A percentile compares a stretch with the other conserved stretches of the same genome.
Evolutionary conservation across 2,113 vertebrate genomes (phyloP).

Genomic region (Pollimyrus isidori): DNA sequence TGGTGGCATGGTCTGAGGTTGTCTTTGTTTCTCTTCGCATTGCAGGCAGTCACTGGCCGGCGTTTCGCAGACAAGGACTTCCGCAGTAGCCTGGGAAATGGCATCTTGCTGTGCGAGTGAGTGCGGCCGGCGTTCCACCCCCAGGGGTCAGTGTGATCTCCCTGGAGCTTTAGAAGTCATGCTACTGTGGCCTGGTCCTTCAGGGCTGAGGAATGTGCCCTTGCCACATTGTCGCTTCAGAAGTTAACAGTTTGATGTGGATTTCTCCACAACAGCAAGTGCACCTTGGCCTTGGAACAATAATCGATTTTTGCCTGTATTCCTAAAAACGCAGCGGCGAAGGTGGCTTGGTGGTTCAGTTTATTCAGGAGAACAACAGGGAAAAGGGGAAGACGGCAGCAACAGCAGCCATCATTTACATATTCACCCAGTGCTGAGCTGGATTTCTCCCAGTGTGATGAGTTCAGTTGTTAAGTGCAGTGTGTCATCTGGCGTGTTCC

Average conservation of each 20-base stretch:
- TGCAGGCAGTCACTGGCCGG: conserved; percentile 85
- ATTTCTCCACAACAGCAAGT: background rate
- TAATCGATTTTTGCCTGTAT: background rate
- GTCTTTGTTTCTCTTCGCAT: conserved; percentile 25
- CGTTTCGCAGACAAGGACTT: conserved; percentile 87
- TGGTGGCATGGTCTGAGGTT: background rate
- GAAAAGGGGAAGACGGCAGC: background rate
- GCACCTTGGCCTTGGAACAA: background rate
- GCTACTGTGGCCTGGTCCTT: background rate
- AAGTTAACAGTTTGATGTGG: background rate
- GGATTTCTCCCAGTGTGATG: no score
- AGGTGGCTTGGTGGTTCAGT: background rate
- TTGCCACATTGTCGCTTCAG: background rate
- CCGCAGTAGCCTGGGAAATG: conserved; percentile 79
- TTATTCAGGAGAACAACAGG: background rate
- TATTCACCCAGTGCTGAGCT: no score
- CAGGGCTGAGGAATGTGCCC: background rate
- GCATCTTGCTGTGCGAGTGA: conserved; percentile 96
- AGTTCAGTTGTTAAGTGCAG: background rate
- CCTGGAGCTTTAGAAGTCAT: background rate
- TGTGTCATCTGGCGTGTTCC: background rate
- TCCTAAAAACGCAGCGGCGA: background rate
- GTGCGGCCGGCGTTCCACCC: conserved; percentile 38
- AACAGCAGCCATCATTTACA: no score
- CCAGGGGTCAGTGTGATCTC: background rate